Conservation (phyloP, 2,888 invertebrate genomes). For the Himalopsyche kuldschensis region DNA sequence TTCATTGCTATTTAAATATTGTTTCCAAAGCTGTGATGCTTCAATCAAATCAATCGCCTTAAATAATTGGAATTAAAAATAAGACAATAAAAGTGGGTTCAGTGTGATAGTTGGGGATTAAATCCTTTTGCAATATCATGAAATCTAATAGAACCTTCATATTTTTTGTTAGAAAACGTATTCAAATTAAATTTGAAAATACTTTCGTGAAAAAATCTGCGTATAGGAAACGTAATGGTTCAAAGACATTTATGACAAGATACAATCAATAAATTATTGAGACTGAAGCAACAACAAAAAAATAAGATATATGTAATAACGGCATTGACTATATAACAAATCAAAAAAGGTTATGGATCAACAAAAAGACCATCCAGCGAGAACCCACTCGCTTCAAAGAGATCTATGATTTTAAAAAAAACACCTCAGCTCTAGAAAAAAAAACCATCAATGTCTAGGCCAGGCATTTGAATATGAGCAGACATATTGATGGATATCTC, state of each 20-base stretch:
- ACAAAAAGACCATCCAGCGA: conserved; percentile 6
- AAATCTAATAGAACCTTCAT: too few species aligned
- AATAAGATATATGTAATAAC: neutral
- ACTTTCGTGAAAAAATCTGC: too few species aligned
- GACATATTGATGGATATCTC: conserved; percentile 33
- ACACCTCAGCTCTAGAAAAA: neutral
- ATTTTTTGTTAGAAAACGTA: too few species aligned
- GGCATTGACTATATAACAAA: neutral
- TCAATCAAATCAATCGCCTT: too few species aligned
- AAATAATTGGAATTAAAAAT: too few species aligned
- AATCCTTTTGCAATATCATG: too few species aligned
- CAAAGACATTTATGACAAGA: neutral
- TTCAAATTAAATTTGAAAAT: too few species aligned
- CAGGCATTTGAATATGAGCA: neutral
- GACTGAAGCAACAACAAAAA: neutral
- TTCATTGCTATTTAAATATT: too few species aligned
- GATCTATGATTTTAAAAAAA: neutral
- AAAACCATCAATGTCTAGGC: neutral
- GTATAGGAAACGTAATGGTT: neutral
- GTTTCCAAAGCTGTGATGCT: too few species aligned
- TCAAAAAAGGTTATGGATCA: neutral
- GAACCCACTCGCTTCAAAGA: neutral
- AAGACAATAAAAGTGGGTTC: too few species aligned
- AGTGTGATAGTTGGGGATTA: too few species aligned
- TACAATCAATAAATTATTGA: neutral